These are phyloP conservation scores for Caenorhabditis inopinata DNA, from an alignment of 1,140 invertebrate genomes.

Conservation along the genomic window DNA sequence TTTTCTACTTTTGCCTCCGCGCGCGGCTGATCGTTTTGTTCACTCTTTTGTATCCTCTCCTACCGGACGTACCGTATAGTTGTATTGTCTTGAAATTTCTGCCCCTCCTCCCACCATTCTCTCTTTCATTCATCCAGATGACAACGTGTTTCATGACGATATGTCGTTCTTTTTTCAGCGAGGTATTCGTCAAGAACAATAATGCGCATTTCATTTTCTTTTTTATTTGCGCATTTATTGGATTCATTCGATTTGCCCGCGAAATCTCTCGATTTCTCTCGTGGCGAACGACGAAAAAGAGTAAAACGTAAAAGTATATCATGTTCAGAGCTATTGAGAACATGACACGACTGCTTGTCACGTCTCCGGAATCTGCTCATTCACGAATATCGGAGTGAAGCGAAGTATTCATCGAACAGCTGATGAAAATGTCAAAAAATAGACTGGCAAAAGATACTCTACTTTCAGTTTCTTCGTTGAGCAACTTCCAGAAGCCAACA, in stretches of 20 bases:
- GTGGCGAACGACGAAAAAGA: no score
- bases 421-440: no score
- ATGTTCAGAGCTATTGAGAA: no score
- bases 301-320: background rate
- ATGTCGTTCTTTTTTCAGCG: slow-evolving; percentile 17
- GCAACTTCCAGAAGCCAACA: no score
- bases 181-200: slow-evolving; percentile 18
- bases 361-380: no score
- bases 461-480: no score
- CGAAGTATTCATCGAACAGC: no score
- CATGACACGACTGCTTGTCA: no score
- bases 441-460: no score
- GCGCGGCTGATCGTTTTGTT: slow-evolving; percentile 30
- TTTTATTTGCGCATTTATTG: slow-evolving; percentile 3
- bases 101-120: background rate
- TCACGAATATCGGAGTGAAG: no score
- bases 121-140: slow-evolving; percentile 21
- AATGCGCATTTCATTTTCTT: slow-evolving; percentile 30
- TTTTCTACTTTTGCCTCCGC: background rate
- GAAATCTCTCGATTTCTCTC: slow-evolving; percentile 32
- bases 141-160: slow-evolving; percentile 34
- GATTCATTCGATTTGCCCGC: slow-evolving; percentile 13
- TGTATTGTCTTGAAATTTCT: slow-evolving; percentile 25
- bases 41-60: slow-evolving; percentile 12
- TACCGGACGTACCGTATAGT: slow-evolving; percentile 30